Evolutionary conservation across 1,140 invertebrate genomes (phyloP), one percentile per base, ranked within the genome.

Genomic region (Calycopis cecrops): DNA sequence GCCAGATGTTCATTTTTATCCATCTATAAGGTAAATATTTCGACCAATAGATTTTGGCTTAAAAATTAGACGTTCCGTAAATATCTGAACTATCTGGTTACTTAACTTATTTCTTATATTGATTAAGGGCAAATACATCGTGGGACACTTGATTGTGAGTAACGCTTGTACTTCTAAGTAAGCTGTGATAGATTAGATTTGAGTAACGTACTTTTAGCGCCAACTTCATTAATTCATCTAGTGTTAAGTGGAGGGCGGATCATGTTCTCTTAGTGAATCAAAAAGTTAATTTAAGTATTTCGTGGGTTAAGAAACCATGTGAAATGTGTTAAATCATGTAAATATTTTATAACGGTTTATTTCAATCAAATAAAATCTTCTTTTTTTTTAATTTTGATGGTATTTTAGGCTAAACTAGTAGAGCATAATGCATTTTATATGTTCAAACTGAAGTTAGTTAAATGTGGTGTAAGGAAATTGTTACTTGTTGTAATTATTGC

Each of bases 181-280:
- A 82, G 78, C 83, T 86, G 83, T 86, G 83, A 86, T 86, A 86
- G 79, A 72, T 69, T 81, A 76, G 71, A 76, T 78, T 79, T 67
- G 73, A 74, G 72, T 73, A 60, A 72, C 64, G 63, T 65, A 65
- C 57, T 52, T 51, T 70, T 79, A 73, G 72, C 65, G 76, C 67
- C 60, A 59, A 52, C 68, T 67, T 65, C 52, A 67, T 67, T n/a
- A n/a, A n/a, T 71, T 74, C 69, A 69, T 63, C 66, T 82, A 80
- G 69, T 70, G 69, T 55, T 79, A 80, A 71, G 62, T 67, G 69
- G 65, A 73, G 71, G 69, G 62, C 63, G 67, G 60, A 62, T 55
- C 61, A 63, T 55, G 57, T 66, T 61, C 60, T 54, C 53, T 64
- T 76, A 67, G 70, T 70, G 67, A 67, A 67, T 70, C 65, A 60